Evolutionary conservation across 2,888 invertebrate genomes (phyloP).

Genomic region (Syrphus vitripennis): DNA sequence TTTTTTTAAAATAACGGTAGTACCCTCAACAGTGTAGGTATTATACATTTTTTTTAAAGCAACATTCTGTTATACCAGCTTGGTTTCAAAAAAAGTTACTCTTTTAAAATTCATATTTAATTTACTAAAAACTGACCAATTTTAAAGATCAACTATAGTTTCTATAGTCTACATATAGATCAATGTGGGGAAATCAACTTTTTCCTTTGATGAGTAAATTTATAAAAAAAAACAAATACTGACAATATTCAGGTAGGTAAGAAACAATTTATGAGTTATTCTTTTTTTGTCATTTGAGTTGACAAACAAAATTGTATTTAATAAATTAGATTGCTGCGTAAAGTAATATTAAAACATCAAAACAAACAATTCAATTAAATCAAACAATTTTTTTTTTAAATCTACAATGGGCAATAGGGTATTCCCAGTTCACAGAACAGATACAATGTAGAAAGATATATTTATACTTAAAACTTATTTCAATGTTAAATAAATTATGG

Average conservation of each 20-base stretch:
- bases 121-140: too few relatives aligned
- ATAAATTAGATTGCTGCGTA: background rate
- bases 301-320: background rate
- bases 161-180: too few relatives aligned
- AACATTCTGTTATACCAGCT: too few relatives aligned
- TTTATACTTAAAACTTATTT: conserved; percentile 21
- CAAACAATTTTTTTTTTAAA: background rate
- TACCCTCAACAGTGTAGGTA: too few relatives aligned
- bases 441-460: background rate
- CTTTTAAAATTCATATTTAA: too few relatives aligned
- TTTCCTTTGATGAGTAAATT: too few relatives aligned
- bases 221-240: too few relatives aligned
- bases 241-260: background rate
- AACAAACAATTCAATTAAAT: background rate
- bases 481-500: conserved; percentile 43
- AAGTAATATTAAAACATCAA: background rate
- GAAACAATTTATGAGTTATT: background rate
- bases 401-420: conserved; percentile 11
- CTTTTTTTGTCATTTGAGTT: background rate
- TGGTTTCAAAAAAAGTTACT: too few relatives aligned
- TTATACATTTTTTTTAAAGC: too few relatives aligned
- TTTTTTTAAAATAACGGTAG: too few relatives aligned
- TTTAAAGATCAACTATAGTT: too few relatives aligned
- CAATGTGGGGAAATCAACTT: too few relatives aligned
- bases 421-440: conserved; percentile 23